phyloP scores from a whole-genome alignment of 2,113 vertebrate genomes.

The Taxidea taxus region DNA sequence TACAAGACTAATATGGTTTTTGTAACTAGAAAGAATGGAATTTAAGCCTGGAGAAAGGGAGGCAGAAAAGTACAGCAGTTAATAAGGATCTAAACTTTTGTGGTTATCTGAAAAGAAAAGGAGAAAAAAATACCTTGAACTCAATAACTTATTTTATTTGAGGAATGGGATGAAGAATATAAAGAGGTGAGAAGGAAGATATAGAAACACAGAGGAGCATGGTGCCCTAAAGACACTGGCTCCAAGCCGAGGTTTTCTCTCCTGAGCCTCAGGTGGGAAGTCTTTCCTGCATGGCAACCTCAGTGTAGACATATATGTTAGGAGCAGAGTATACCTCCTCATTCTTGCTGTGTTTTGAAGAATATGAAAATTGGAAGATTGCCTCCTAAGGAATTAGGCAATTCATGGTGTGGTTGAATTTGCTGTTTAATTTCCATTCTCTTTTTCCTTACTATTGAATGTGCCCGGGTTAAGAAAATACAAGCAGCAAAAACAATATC shows the following conservation, averaged over 20 bases:
- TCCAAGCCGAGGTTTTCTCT: not conserved
- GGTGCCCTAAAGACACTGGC: rapidly evolving
- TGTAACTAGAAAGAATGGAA: not conserved
- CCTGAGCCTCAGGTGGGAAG: not conserved
- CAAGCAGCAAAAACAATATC: not conserved
- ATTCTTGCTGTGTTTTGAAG: not conserved
- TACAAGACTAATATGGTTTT: not conserved
- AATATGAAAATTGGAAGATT: not conserved
- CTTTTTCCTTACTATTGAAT: not conserved
- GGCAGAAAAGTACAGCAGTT: not conserved
- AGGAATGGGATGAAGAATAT: not conserved
- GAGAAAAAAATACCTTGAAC: not conserved
- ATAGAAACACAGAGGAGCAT: rapidly evolving
- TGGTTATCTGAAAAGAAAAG: not conserved
- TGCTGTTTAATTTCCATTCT: not conserved
- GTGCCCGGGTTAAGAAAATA: not conserved
- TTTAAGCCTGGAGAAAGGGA: not conserved
- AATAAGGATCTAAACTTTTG: not conserved
- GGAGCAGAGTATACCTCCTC: rapidly evolving
- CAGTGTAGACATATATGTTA: too few species aligned
- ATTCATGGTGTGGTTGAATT: not conserved
- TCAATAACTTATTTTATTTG: not conserved
- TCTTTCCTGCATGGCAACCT: not conserved
- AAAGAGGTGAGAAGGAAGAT: not conserved
- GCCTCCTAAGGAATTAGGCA: not conserved